Evolutionary conservation across 2,797 vertebrate genomes (phyloP).

Genomic region (Austrolebias charrua): DNA sequence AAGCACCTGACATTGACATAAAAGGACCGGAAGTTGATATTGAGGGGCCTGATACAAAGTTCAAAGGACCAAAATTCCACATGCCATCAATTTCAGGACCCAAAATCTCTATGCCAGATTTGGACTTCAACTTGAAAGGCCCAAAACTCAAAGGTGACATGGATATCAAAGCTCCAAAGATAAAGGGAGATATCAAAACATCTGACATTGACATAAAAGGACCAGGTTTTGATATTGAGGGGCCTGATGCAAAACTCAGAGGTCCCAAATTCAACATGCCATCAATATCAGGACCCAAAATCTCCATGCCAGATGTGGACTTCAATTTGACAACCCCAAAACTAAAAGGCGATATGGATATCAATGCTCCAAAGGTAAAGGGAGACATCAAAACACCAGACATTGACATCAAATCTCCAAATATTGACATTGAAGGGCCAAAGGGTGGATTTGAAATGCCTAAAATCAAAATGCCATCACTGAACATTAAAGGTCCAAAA

Average conservation of each 20-base stretch:
- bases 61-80: conserved; percentile 77
- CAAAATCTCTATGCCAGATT: conserved; percentile 23
- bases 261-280: no score
- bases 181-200: conserved; percentile 6
- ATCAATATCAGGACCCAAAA: no score
- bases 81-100: conserved; percentile 42
- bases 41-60: background rate
- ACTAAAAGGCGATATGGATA: no score
- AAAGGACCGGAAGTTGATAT: background rate
- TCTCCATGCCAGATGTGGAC: no score
- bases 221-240: no score
- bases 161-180: conserved; percentile 11
- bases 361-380: no score
- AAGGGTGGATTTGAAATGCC: conserved; percentile 34
- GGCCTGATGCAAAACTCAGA: no score
- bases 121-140: conserved; percentile 14
- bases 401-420: conserved; percentile 21
- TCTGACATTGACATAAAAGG: no score
- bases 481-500: conserved; percentile 29
- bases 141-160: conserved; percentile 20
- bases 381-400: no score
- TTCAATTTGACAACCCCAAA: no score
- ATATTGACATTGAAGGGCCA: conserved; percentile 7
- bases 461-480: conserved; percentile 27
- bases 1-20: conserved; percentile 17